Evolutionary conservation across 2,113 vertebrate genomes (phyloP).

Genomic region (Blennius ocellaris): DNA sequence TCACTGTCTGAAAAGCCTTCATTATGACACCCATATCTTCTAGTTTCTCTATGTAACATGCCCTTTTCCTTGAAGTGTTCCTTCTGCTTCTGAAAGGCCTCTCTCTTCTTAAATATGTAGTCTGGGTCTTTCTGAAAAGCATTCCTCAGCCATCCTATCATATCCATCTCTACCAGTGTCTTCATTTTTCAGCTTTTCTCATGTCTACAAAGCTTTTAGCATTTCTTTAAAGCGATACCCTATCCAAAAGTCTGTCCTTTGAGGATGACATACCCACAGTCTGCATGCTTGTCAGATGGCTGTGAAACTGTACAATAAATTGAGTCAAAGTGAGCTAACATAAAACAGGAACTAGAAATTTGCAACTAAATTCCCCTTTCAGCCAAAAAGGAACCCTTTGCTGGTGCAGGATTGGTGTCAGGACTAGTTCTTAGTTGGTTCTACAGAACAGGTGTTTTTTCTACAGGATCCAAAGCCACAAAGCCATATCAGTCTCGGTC

Average conservation of each 20-base stretch:
- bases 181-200: conserved; percentile 24
- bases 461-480: too few species aligned
- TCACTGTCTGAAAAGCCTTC: conserved; percentile 47
- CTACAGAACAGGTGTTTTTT: too few species aligned
- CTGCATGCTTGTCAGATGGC: conserved; percentile 17
- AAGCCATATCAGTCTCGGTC: too few species aligned
- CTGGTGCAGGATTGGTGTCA: too few species aligned
- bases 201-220: conserved; percentile 20
- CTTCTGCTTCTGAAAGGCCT: conserved; percentile 41
- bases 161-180: conserved; percentile 16
- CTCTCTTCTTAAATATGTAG: conserved; percentile 21
- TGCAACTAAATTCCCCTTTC: too few species aligned
- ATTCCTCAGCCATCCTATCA: conserved; percentile 22
- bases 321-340: neutral
- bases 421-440: too few species aligned
- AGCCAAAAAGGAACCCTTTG: too few species aligned
- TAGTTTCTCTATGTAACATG: conserved; percentile 43
- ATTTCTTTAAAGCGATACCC: conserved; percentile 25
- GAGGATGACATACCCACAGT: conserved; percentile 3
- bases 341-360: too few species aligned
- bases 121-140: conserved; percentile 42
- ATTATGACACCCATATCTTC: conserved; percentile 46
- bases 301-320: conserved; percentile 9
- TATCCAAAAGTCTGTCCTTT: conserved; percentile 3
- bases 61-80: conserved; percentile 24